A percentile compares a stretch with the other conserved stretches of the same genome.
These are phyloP conservation scores for Drosophila mercatorum DNA, from an alignment of 2,888 invertebrate species.

Conservation along the genomic window DNA sequence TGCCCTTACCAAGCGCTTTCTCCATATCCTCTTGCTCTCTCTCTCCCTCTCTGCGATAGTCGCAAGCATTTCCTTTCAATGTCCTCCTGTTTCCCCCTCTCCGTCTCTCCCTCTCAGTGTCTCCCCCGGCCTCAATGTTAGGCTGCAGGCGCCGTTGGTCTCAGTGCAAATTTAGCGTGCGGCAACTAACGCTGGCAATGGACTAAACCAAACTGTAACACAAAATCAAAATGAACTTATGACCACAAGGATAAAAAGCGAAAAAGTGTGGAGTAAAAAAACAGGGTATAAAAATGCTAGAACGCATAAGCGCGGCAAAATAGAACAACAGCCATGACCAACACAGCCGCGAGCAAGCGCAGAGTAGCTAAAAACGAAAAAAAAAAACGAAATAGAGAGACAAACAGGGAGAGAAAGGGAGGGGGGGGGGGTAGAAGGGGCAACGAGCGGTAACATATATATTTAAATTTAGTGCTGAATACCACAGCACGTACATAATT, in stretches of 20 bases:
- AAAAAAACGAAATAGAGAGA: constrained; percentile 9
- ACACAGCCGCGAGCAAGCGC: constrained; percentile 12
- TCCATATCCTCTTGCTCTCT: too few species aligned
- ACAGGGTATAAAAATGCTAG: constrained; percentile 6
- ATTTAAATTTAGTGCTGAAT: constrained; percentile 81
- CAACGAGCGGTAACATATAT: constrained; percentile 50
- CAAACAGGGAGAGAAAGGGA: constrained; percentile 4
- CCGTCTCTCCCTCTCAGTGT: not conserved
- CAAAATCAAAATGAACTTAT: constrained; percentile 80
- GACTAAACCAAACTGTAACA: constrained; percentile 76
- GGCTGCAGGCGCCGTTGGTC: constrained; percentile 45
- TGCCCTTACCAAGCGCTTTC: not conserved
- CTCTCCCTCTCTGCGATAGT: too few species aligned
- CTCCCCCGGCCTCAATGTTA: constrained; percentile 32
- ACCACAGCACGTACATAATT: constrained; percentile 81
- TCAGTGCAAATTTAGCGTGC: constrained; percentile 49
- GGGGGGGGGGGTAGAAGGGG: constrained; percentile 11
- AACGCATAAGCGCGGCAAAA: constrained; percentile 11
- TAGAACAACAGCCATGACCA: constrained; percentile 15
- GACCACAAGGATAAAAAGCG: constrained; percentile 64
- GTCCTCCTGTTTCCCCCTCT: too few species aligned
- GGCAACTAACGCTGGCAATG: constrained; percentile 57
- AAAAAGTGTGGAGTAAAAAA: constrained; percentile 16
- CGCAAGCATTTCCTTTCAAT: too few species aligned
- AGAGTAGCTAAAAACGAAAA: constrained; percentile 4